Base-by-base conservation (phyloP, 1,140 invertebrate genomes). In the Drosophila bocqueti region DNA sequence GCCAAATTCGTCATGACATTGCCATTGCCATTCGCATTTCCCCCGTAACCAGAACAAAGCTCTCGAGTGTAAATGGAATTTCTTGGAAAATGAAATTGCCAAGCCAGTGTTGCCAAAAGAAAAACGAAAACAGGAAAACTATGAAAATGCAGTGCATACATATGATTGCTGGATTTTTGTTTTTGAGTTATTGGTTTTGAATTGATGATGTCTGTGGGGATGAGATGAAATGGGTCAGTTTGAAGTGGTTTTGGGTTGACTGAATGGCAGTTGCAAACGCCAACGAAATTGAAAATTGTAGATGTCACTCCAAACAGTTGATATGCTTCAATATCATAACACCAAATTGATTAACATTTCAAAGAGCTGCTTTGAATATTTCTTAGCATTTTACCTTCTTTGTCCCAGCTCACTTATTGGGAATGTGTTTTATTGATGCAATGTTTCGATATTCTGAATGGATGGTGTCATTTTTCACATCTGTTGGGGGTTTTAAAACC, bases 141-240 rank as follows among this genome's bases (percentile, higher is more conserved):
- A 65, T 46, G 34, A 67, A 84, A 85, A 57, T 85, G 74, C 76
- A 86, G 80, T 40, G 18, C 52, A 55, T 69, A 84, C 79, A 83
- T 76, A 83, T 87, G 84, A 80, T 83, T 69, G 79, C 54, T 69
- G 73, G 61, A 61, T 71, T 83, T 79, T 77, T 78, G 84, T 83
- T 87, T 87, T 87, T 87, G 83, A 87, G 84, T 78, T 86, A 86
- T 86, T 86, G 83, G 84, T 83, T 83, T 87, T 81, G 84, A 87
- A 89, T 83, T 89, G 83, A 87, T 83, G 84, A 67, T 71, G 65
- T 64, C 59, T 58, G 31, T 67, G 82, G 55, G 45, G 34, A 59
- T 71, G 66, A 52, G 40, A 38, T 67, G 31, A 69, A 69, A 43
- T 26, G 66, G 49, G 36, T 46, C 47, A 31, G 24, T 34, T 40